Evolutionary conservation across 2,113 vertebrate genomes (phyloP), one percentile per base, ranked within the genome.

Genomic region (Miniopterus natalensis): DNA sequence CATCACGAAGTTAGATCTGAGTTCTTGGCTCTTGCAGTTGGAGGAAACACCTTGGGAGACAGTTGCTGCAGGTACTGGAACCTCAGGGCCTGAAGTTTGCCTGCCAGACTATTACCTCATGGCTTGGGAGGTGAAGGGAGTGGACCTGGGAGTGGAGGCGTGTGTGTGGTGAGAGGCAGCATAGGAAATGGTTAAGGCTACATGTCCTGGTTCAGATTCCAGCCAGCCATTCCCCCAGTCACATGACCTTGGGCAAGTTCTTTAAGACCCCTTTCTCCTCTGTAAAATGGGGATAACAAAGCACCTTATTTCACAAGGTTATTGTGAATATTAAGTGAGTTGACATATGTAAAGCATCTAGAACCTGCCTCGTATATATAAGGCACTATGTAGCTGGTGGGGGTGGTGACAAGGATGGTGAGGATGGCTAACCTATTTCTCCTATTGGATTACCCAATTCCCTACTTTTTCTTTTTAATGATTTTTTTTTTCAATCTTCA

Each of bases 1-100:
- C 29, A 0, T 47, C 6, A 1, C 0, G 55, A 21, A 68, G 36
- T 36, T 36, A 36, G 36, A 5, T 29, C 17, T 4, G 27, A 47
- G 23, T 63, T 27, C 17, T 31, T 1, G 0, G 11, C 53, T 25
- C 21, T 12, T 68, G 17, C 0, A 6, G 3, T 8, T 5, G 70
- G 70, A 61, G 81, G 11, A n/a, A 51, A 66, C 57, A 21, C 65
- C n/a, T 53, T 23, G 36, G 84, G 45, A 74, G 74, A 21, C 59
- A 1, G 45, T 59, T n/a, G 66, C 71, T n/a, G 1, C 36, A n/a
- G 86, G 53, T 27, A 3, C 23, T 23, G 49, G 53, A 31, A 20
- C 36, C 45, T 11, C 1, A 0, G 9, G 61, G 75, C 31, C 68
- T 53, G 8, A 27, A 75, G 31, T 77, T 55, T 27, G 74, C 57